Conservation (phyloP, 2,113 vertebrate species). For the Lophius piscatorius region DNA sequence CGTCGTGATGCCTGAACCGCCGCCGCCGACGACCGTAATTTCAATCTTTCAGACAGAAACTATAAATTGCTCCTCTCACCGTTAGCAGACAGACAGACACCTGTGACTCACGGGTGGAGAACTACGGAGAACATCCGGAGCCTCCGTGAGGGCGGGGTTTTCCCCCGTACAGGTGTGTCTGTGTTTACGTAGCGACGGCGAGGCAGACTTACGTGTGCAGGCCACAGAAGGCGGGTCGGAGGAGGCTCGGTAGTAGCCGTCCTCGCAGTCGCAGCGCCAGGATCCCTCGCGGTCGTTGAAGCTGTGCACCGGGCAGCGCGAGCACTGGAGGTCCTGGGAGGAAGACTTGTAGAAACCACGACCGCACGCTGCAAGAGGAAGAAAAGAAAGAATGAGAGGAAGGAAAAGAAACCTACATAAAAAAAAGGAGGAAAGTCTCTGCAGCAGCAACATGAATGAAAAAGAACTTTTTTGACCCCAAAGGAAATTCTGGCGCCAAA, state of each 20-base stretch:
- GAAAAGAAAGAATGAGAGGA: not conserved
- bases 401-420: not conserved
- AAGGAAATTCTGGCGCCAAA: too few species aligned
- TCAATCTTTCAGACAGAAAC: conserved; percentile 75
- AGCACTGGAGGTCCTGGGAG: conserved; percentile 98
- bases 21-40: conserved; percentile 67
- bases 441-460: too few species aligned
- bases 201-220: conserved; percentile 91
- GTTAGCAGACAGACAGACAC: too few species aligned
- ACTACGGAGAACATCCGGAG: conserved; percentile 56
- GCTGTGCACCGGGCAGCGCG: conserved; percentile 94
- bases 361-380: conserved; percentile 85
- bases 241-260: conserved; percentile 93
- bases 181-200: conserved; percentile 42
- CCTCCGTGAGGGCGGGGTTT: conserved; percentile 45
- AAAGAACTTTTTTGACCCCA: too few species aligned
- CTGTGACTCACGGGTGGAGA: too few species aligned
- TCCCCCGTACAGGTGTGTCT: conserved; percentile 6
- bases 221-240: conserved; percentile 92
- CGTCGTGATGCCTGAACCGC: conserved; percentile 50
- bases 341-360: conserved; percentile 98
- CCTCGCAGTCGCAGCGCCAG: conserved; percentile 95
- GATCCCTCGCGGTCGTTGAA: conserved; percentile 95
- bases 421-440: too few species aligned
- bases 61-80: conserved; percentile 77